Percentiles rank a stretch among this genome's conserved stretches.
phyloP scores from a whole-genome alignment of 2,797 vertebrate species.

The Myripristis jacobus region DNA sequence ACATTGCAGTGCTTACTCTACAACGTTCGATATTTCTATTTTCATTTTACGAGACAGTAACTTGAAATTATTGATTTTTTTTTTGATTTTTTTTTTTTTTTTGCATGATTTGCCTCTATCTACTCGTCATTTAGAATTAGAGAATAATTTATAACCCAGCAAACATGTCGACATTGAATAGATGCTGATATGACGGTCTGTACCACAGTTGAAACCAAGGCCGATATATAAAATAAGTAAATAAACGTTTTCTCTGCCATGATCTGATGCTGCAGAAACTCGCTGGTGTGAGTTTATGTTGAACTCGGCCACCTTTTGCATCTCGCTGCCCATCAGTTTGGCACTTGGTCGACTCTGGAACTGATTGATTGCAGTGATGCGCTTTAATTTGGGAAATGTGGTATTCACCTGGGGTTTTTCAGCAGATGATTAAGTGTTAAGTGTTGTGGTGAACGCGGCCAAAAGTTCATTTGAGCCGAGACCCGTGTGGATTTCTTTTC shows the following conservation, averaged over 20 bases:
- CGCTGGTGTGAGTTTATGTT: too few species aligned
- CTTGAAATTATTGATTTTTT: neutral
- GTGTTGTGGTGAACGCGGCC: neutral
- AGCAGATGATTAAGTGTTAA: neutral
- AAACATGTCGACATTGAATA: too few species aligned
- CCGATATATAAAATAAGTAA: too few species aligned
- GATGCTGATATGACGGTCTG: too few species aligned
- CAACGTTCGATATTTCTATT: neutral
- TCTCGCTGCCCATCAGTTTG: too few species aligned
- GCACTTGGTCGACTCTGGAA: neutral
- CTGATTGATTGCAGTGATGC: neutral
- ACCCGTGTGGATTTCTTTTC: too few species aligned
- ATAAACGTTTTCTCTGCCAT: too few species aligned
- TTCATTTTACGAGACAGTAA: neutral
- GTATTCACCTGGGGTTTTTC: neutral
- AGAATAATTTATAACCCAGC: neutral
- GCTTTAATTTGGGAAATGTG: neutral
- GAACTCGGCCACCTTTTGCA: too few species aligned
- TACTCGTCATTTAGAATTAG: neutral
- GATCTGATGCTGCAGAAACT: too few species aligned
- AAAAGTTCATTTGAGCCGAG: neutral
- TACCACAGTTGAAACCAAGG: too few species aligned
- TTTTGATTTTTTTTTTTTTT: too few species aligned
- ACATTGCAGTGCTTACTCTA: too few species aligned
- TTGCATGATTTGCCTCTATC: neutral